Evolutionary conservation across 2,113 vertebrate species (phyloP), one percentile per base, ranked within the genome.

Genomic region (Calyptomena viridis): DNA sequence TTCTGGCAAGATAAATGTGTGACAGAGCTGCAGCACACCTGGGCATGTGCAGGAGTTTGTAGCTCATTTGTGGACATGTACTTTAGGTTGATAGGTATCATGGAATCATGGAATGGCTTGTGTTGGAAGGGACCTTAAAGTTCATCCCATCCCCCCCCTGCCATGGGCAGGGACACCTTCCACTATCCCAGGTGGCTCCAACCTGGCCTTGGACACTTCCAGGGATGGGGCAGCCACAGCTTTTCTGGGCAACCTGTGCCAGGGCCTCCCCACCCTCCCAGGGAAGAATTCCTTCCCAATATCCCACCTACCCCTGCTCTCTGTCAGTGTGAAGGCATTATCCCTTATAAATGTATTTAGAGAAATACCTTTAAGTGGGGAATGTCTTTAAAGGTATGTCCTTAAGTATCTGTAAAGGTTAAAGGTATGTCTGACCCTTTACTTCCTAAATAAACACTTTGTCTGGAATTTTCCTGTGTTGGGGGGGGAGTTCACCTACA

Each of bases 31-130:
- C 3, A 11, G 72, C 46, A 74, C 15, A 33, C n/a, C 27, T 15
- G 1, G 30, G 55, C 7, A 0, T 11, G 28, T 5, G 1, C 5
- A 0, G 6, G 15, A 7, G 47, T 3, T 50, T 28, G 1, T 5
- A 0, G 30, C 22, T 89, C 3, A 0, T 73, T 11, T 46, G 20
- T 50, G 44, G 37, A 14, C 30, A 20, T 24, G 3, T 4, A 1
- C 12, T 50, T 71, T 15, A 9, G 9, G 31, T 11, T 31, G 35
- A 2, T 1, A 5, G 9, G 1, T 33, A 0, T 42, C 60, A 39
- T 24, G 25, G 27, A 62, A 40, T 18, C 9, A 0, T 27, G 39
- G 68, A 6, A 24, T 14, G 60, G 28, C 28, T 46, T 39, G 11
- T 15, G 12, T n/a, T 39, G 60, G 27, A 52, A 52, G 11, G 27